phyloP scores from a whole-genome alignment of 2,113 vertebrate species.

The Pterocles burchelli region DNA sequence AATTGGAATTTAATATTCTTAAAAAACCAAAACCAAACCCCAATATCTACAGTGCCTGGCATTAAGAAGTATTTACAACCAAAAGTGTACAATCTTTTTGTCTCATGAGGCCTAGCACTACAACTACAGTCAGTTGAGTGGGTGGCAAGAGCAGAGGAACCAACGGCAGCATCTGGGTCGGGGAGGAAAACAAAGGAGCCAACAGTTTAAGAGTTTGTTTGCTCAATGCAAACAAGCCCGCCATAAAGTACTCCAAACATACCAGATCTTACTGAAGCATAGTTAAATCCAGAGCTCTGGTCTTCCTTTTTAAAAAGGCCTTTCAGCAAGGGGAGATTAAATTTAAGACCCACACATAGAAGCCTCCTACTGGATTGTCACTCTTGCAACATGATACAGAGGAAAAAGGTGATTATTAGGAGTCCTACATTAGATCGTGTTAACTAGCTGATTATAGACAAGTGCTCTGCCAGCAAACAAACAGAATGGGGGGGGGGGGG shows the following conservation, averaged over 20 bases:
- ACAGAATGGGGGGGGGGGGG: neutral
- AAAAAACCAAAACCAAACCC: neutral
- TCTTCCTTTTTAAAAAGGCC: neutral
- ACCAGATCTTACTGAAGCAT: neutral
- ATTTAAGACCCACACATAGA: neutral
- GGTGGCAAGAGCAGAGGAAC: neutral
- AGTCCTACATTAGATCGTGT: neutral
- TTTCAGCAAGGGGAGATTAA: neutral
- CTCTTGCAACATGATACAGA: neutral
- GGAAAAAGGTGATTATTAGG: neutral
- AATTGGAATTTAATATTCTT: neutral
- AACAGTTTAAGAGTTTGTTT: neutral
- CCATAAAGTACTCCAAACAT: neutral
- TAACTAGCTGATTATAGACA: neutral
- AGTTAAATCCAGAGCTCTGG: neutral
- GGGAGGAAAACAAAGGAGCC: neutral
- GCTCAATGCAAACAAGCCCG: neutral
- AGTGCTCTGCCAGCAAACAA: neutral
- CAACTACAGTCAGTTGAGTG: neutral
- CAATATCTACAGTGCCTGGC: too few species aligned
- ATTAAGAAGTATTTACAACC: neutral
- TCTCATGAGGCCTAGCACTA: neutral
- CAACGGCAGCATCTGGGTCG: neutral
- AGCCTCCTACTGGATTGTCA: neutral
- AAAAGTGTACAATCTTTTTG: neutral